Evolutionary conservation across 2,113 vertebrate species (phyloP), one percentile per base, ranked within the genome.

Genomic region (Scortum barcoo): DNA sequence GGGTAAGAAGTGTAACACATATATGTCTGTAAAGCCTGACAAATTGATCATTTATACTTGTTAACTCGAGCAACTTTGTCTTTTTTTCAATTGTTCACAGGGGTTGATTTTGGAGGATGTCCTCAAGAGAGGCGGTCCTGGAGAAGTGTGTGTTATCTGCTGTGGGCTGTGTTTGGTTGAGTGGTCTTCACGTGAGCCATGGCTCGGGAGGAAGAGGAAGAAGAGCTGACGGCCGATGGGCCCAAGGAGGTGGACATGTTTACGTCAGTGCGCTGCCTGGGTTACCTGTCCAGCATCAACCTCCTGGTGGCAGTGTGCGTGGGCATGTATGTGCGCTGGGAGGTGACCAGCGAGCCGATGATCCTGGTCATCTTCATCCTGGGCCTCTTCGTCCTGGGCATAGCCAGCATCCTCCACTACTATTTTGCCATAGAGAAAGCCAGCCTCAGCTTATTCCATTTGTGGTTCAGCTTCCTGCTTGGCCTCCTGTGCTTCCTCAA

Each of bases 351-450:
- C 0, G 97, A 99, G 86, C 90, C 96, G 0, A 94, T 97, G 91
- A 97, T 99, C 88, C 93, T 99, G 63, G 97, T 99, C 65, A 98
- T 99, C 90, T 99, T 99, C 95, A 98, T 99, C 84, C 91, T 99
- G 63, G 97, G 98, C 2, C 97, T 99, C 56, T 97, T 99, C 84
- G 97, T 99, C 86, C 94, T 99, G 72, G 98, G 96, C 70, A 99
- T 99, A 78, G 97, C 97, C 86, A 97, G 97, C 93, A 99, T 99
- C 88, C 94, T 99, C 46, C 96, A 99, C 93, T 99, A 99, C 82
- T 99, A 99, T 94, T 99, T 99, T 93, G 96, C 96, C 36, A 99
- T 99, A 97, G 96, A 98, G 94, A 94, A 96, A 44, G 98, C 98
- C 89, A 99, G 97, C 80, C 88, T 97, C 86, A 98, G 97, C 90